Evolutionary conservation across 2,888 invertebrate genomes (phyloP), one percentile per base, ranked within the genome.

Genomic region (Scrobipalpa costella): DNA sequence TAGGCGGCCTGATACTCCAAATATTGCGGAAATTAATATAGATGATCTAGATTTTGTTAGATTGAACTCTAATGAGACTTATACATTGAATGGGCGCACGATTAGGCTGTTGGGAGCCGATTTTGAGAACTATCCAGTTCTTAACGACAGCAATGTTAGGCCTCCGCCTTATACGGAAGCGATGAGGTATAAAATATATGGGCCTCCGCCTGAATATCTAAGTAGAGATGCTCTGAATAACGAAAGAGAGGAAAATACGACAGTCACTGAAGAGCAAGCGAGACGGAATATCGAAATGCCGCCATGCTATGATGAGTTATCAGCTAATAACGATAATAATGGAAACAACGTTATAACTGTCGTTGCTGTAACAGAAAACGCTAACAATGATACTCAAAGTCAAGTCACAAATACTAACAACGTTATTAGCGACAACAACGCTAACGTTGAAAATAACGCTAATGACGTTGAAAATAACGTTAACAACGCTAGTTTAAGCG

Each of bases 161-260:
- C 91, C 90, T 0, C 92, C 92, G 0, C 86, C 90, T 0, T 91
- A 91, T 59, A 85, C 80, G 0, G 90, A 91, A 57, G 86, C 87
- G 0, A 81, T 89, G 74, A 71, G 90, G 0, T 84, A 85, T 63
- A 90, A 90, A 44, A 67, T 80, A 2, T 84, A 82, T 50, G 92
- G 92, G 0, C 92, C 92, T 0, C 92, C 92, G 0, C 92, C 92
- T 0, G 84, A 86, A 3, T 88, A 88, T 64, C 55, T 86, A 0
- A 84, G 86, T 27, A 68, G 87, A 0, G 88, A 88, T 13, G 77
- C 75, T 0, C 64, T 88, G 0, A 78, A 85, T 34, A 63, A 66
- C 19, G 66, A 64, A 36, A 68, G 68, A 13, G 64, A 65, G 33
- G 66, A 65, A 0, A 66, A 58, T 5, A 66, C 62, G 0, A 71